phyloP scores from a whole-genome alignment of 1,140 invertebrate species.

The Glossosoma conforme region DNA sequence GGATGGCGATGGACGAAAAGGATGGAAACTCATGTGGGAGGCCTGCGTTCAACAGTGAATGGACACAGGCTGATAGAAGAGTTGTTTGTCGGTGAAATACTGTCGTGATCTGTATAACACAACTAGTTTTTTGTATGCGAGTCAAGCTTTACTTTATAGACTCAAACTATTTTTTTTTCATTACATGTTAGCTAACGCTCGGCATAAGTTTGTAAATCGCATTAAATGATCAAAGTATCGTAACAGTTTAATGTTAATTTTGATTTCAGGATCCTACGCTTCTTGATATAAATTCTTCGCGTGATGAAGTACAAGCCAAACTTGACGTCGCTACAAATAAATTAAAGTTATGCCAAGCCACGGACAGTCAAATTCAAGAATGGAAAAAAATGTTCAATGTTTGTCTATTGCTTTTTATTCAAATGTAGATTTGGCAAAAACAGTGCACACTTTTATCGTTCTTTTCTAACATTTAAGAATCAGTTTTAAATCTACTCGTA shows the following conservation, averaged over 20 bases:
- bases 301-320: constrained; percentile 55
- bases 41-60: too few species aligned
- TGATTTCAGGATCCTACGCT: constrained; percentile 61
- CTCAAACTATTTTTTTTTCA: too few species aligned
- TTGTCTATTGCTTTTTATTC: too few species aligned
- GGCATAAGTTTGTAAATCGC: too few species aligned
- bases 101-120: constrained; percentile 17
- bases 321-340: constrained; percentile 58
- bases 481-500: neutral
- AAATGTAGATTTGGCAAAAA: too few species aligned
- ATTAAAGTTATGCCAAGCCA: constrained; percentile 55
- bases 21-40: too few species aligned
- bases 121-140: neutral
- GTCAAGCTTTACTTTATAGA: too few species aligned
- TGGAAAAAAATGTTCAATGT: constrained; percentile 70
- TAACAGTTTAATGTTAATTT: neutral
- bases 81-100: neutral
- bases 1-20: too few species aligned
- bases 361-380: constrained; percentile 61
- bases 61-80: constrained; percentile 6
- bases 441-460: too few species aligned
- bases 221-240: neutral
- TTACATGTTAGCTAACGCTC: too few species aligned
- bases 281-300: constrained; percentile 65
- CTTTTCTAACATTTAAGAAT: too few species aligned